Conservation (phyloP, 2,888 invertebrate genomes). For the Cyaniris semiargus region DNA sequence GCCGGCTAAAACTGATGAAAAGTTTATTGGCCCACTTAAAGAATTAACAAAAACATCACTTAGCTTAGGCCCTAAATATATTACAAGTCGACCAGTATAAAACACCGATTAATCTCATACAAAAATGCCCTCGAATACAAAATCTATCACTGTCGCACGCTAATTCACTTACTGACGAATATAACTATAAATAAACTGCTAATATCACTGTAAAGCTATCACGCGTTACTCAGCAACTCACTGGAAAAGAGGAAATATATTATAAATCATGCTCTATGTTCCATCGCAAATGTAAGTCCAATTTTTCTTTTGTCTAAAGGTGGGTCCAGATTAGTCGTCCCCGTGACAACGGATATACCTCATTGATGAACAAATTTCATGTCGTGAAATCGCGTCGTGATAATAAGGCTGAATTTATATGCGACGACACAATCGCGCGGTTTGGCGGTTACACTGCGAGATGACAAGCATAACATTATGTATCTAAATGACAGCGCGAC, state of each 20-base stretch:
- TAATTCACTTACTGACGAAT: constrained; percentile 33
- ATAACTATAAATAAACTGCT: constrained; percentile 46
- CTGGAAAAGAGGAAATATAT: constrained; percentile 54
- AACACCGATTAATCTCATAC: constrained; percentile 25
- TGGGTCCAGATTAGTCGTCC: too few species aligned
- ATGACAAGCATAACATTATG: too few species aligned
- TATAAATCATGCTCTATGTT: background rate
- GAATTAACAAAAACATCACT: constrained; percentile 6
- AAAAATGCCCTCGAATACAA: constrained; percentile 31
- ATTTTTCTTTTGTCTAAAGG: too few species aligned
- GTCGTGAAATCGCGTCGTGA: too few species aligned
- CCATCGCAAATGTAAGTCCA: too few species aligned
- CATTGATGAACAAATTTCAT: too few species aligned
- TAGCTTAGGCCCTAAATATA: constrained; percentile 5
- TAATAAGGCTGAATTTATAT: too few species aligned
- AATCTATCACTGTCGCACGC: constrained; percentile 30
- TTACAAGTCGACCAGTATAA: constrained; percentile 20
- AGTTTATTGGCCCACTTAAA: constrained; percentile 2
- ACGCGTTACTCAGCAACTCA: constrained; percentile 74
- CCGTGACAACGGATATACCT: too few species aligned
- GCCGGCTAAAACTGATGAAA: background rate
- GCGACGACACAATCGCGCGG: too few species aligned
- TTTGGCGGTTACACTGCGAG: too few species aligned
- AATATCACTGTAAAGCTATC: constrained; percentile 67
- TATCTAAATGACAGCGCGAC: too few species aligned